These are phyloP conservation scores for Euphonia xanthogaster DNA, from an alignment of 2,797 vertebrate species.

Conservation along the genomic window DNA sequence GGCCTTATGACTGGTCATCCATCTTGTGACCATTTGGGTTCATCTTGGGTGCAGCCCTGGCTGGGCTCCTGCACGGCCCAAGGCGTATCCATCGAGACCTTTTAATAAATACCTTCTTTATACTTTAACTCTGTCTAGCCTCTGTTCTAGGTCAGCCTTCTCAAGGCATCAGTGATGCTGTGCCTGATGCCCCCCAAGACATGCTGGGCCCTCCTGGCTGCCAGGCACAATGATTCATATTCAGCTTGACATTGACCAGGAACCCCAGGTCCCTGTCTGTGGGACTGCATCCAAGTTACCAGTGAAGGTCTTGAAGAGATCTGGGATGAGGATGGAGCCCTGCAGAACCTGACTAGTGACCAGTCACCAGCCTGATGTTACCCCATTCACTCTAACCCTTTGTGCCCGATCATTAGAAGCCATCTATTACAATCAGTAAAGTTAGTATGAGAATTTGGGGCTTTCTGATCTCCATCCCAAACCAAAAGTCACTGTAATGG, in stretches of 20 bases:
- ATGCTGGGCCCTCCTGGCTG: neutral
- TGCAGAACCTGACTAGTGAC: neutral
- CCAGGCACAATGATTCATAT: neutral
- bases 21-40: neutral
- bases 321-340: neutral
- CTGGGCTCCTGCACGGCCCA: neutral
- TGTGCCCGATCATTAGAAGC: neutral
- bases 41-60: neutral
- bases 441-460: neutral
- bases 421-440: neutral
- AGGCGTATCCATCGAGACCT: neutral
- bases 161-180: neutral
- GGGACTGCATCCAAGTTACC: neutral
- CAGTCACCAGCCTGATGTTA: rapidly evolving
- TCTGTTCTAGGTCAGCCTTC: neutral
- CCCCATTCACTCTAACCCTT: neutral
- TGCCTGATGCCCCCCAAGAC: neutral
- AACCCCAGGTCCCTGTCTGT: no score
- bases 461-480: neutral
- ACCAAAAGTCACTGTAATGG: neutral
- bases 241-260: neutral
- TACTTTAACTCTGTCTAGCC: neutral
- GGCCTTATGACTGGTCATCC: neutral
- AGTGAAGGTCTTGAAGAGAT: neutral
- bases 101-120: neutral